phyloP scores from a whole-genome alignment of 1,140 invertebrate species.

The Drosophila kepulauana region DNA sequence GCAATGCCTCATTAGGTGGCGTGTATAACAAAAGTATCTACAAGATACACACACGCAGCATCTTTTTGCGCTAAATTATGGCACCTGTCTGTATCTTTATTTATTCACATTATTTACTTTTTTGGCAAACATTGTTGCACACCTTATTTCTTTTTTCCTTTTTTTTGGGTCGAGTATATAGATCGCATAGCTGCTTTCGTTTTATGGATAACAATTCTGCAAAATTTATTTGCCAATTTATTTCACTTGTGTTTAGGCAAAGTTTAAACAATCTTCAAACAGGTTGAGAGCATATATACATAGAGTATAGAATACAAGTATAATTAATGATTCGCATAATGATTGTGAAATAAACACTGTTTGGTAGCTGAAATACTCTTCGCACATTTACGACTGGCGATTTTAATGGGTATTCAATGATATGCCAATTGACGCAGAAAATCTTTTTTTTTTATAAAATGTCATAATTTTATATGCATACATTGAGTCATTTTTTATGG shows the following conservation, averaged over 20 bases:
- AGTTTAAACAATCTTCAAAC: constrained; percentile 14
- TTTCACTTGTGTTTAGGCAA: constrained; percentile 28
- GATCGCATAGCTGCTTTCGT: constrained; percentile 23
- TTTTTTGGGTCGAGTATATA: not conserved
- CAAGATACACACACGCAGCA: not conserved
- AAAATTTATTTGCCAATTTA: constrained; percentile 18
- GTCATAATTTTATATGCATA: not conserved
- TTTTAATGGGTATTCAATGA: not conserved
- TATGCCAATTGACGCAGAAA: not conserved
- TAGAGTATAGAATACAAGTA: not conserved
- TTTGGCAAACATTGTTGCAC: constrained; percentile 36
- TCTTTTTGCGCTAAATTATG: not conserved
- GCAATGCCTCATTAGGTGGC: not conserved
- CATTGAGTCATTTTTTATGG: not conserved
- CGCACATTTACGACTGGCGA: not conserved
- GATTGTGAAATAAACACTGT: constrained; percentile 1
- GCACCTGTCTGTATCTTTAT: not conserved
- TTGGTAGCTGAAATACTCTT: constrained; percentile 4
- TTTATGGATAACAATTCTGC: constrained; percentile 13
- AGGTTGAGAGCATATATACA: constrained; percentile 7
- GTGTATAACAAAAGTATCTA: constrained; percentile 12
- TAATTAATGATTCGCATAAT: constrained; percentile 23
- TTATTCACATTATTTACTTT: constrained; percentile 1
- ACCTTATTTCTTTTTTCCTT: not conserved
- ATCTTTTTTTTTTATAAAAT: not conserved